phyloP scores from a whole-genome alignment of 2,113 vertebrate genomes.

The Phyllopteryx taeniolatus region DNA sequence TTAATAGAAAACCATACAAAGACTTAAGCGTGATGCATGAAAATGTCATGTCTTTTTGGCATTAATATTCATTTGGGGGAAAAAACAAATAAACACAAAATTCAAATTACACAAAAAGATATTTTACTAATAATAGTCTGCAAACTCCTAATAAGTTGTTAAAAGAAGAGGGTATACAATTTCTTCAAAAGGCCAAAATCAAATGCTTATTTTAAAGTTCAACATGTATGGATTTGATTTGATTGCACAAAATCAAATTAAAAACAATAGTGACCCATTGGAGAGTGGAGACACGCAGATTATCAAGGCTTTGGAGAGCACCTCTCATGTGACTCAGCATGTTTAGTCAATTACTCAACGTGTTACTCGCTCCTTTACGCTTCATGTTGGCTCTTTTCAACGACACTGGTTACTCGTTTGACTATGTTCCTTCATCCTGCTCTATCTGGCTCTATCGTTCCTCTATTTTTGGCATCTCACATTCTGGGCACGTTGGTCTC shows the following conservation, averaged over 20 bases:
- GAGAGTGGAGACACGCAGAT: constrained; percentile 33
- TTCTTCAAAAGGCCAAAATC: too few relatives aligned
- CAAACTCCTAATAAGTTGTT: too few relatives aligned
- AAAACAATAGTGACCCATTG: constrained; percentile 36
- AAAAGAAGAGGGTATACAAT: too few relatives aligned
- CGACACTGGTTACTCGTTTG: constrained; percentile 36
- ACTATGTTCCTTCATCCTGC: constrained; percentile 35
- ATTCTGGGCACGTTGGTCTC: constrained; percentile 75
- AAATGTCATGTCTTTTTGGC: too few relatives aligned
- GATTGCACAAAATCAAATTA: not conserved
- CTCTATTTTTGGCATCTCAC: constrained; percentile 69
- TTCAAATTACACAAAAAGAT: too few relatives aligned
- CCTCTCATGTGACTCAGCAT: constrained; percentile 60
- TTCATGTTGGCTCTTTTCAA: constrained; percentile 33
- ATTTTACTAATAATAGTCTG: too few relatives aligned
- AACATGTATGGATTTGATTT: too few relatives aligned
- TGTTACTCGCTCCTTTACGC: constrained; percentile 14
- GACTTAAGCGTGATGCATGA: too few relatives aligned
- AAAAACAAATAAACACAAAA: too few relatives aligned
- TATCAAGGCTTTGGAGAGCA: constrained; percentile 33
- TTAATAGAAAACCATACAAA: too few relatives aligned
- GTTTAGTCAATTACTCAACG: constrained; percentile 58
- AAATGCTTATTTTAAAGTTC: too few relatives aligned
- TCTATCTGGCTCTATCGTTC: constrained; percentile 28
- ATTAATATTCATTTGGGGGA: too few relatives aligned